Conservation (phyloP, 2,113 vertebrate species). For the Alouatta palliata region DNA sequence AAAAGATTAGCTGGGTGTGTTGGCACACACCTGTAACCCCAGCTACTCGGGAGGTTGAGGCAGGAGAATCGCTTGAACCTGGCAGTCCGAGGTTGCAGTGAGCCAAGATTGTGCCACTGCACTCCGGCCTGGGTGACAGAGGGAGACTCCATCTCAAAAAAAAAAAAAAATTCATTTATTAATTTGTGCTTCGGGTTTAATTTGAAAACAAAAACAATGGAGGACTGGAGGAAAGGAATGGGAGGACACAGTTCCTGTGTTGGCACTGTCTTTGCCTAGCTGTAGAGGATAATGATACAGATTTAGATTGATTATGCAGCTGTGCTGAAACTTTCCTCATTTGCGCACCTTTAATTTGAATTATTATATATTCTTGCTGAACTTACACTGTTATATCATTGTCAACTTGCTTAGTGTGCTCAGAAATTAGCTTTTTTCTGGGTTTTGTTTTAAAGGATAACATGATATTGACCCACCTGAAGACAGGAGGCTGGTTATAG, state of each 20-base stretch:
- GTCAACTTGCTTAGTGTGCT: background rate
- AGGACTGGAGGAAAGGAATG: background rate
- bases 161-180: background rate
- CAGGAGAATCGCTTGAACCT: too few relatives aligned
- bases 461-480: background rate
- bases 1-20: too few relatives aligned
- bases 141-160: too few relatives aligned
- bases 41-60: too few relatives aligned
- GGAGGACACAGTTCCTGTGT: background rate
- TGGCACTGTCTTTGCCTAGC: background rate
- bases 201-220: slow-evolving; percentile 27
- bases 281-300: background rate
- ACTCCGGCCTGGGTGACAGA: too few relatives aligned
- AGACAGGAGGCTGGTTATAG: background rate
- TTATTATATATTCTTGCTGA: background rate
- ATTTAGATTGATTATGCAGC: background rate
- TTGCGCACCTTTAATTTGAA: background rate
- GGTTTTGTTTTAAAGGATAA: slow-evolving; percentile 6
- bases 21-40: too few relatives aligned
- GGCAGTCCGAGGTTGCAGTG: too few relatives aligned
- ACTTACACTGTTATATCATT: background rate
- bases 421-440: slow-evolving; percentile 34
- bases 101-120: too few relatives aligned
- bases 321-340: background rate
- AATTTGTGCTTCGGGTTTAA: slow-evolving; percentile 14